Evolutionary conservation across 2,113 vertebrate species (phyloP), one percentile per base, ranked within the genome.

Genomic region (Anthoscopus minutus): DNA sequence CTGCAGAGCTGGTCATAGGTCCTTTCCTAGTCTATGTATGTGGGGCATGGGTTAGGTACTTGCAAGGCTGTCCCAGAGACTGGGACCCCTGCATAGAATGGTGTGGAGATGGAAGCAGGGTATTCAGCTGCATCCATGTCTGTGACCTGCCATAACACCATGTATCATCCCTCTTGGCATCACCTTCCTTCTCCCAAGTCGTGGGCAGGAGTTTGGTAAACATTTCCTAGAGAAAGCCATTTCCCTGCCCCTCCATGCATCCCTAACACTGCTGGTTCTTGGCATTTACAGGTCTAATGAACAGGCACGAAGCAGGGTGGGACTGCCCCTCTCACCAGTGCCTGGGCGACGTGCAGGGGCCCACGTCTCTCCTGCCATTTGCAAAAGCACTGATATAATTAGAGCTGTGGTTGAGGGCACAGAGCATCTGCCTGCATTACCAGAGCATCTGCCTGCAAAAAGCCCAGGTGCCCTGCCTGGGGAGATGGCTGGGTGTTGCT

Each of bases 381-480:
- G 57, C 45, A 80, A 69, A 77, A 80, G 58, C 58, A 1, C 54
- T 94, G 91, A 96, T 95, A 88, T 93, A 93, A 96, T 96, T 96
- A 96, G 82, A 86, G 74, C 88, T 76, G 82, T 88, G 74, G 66
- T 44, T 92, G 86, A 93, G 88, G 67, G 86, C 94, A 95, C 42
- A 42, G 42, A 42, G 58, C 93, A 95, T 95, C 91, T 96, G 96
- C 54, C 76, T 90, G 61, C 27, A 42, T 42, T 42, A 42, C 42
- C 42, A 42, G 42, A 42, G 58, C 93, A 95, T 95, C 91, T 96
- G 96, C 54, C 76, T 90, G 61, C 27, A 51, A 44, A 64, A 72
- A 88, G 37, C 31, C 67, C 95, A 94, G 79, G 79, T 76, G 44
- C 48, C 44, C 62, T 69, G 93, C 93, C 93, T 65, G 86, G 62